A percentile compares a stretch with the other conserved stretches of the same genome.
Evolutionary conservation across 2,888 invertebrate species (phyloP).

Genomic region (Dasypolia templi): DNA sequence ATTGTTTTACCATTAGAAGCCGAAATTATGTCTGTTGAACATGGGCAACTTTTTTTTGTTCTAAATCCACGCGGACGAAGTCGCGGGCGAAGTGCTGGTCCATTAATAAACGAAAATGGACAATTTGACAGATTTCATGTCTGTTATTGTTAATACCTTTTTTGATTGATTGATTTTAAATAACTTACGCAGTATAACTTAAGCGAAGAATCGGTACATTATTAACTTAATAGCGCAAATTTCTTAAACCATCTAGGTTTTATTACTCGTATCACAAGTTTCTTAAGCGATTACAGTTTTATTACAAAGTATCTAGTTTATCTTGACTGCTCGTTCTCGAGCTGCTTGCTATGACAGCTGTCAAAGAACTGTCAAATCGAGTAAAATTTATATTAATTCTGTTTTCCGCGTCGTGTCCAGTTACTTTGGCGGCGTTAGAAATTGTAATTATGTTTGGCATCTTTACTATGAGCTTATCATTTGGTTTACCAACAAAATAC

Average conservation of each 20-base stretch:
- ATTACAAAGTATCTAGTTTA: neutral
- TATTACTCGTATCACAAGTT: slow-evolving; percentile 21
- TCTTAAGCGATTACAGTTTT: slow-evolving; percentile 29
- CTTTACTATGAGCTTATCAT: neutral
- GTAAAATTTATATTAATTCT: neutral
- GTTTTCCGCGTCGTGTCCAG: neutral
- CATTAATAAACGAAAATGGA: too few relatives aligned
- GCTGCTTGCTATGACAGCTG: slow-evolving; percentile 25
- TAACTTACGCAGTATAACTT: neutral
- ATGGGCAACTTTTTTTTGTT: too few relatives aligned
- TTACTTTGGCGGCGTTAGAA: neutral
- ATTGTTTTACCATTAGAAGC: too few relatives aligned
- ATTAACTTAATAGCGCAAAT: slow-evolving; percentile 21
- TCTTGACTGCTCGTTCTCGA: neutral
- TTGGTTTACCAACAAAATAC: slow-evolving; percentile 25
- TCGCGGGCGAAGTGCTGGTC: too few relatives aligned
- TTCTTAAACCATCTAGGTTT: slow-evolving; percentile 21
- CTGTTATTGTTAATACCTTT: too few relatives aligned
- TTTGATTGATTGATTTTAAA: too few relatives aligned
- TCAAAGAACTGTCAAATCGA: slow-evolving; percentile 14
- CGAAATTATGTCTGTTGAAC: too few relatives aligned
- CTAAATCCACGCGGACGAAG: too few relatives aligned
- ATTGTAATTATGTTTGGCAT: slow-evolving; percentile 20
- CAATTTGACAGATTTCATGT: too few relatives aligned
- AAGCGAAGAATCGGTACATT: neutral